Evolutionary conservation across 2,113 vertebrate genomes (phyloP), one percentile per base, ranked within the genome.

Genomic region (Eretmochelys imbricata): DNA sequence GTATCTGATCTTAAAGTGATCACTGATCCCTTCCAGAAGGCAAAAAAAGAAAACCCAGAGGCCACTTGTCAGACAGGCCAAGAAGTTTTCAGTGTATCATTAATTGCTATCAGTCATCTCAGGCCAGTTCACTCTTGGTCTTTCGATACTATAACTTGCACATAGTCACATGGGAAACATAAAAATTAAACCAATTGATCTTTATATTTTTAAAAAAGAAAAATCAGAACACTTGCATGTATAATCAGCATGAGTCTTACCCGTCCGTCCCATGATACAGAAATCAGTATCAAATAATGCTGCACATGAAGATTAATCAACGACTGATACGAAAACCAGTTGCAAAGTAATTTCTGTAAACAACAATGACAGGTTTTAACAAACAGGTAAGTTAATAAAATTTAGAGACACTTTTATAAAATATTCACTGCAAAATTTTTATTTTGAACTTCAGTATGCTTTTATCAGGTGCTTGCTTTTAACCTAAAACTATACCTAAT

Each of bases 201-300:
- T n/a, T 5, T 83, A 89, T 85, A 29, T 38, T 65, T 14, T n/a
- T 96, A 96, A 95, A 93, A 89, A 96, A 46, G 62, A 94, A 94
- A 89, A 94, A 79, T 11, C 5, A 92, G 92, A 81, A 84, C 81
- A 55, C 75, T 92, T 42, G 81, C 96, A 97, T 95, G 96, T 96
- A 97, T 46, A 90, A 91, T 80, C 87, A 96, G 94, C 83, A 91
- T 42, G 35, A 97, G 79, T 59, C 93, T 96, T 95, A 97, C 96
- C 97, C 95, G 96, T 97, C 88, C 20, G 87, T 95, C 96, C 96
- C 95, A 97, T 97, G 96, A 91, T 3, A 89, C 89, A 91, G 90
- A 96, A 95, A 97, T 92, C 96, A 97, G 96, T n/a, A 95, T 87
- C 57, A 97, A 94, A 94, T 88, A 97, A 89, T 78, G 93, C 75